Evolutionary conservation across 53 echinoderm and acorn worm species (phyloP), one percentile per base, ranked within the genome.

Genomic region (Mesocentrotus franciscanus): DNA sequence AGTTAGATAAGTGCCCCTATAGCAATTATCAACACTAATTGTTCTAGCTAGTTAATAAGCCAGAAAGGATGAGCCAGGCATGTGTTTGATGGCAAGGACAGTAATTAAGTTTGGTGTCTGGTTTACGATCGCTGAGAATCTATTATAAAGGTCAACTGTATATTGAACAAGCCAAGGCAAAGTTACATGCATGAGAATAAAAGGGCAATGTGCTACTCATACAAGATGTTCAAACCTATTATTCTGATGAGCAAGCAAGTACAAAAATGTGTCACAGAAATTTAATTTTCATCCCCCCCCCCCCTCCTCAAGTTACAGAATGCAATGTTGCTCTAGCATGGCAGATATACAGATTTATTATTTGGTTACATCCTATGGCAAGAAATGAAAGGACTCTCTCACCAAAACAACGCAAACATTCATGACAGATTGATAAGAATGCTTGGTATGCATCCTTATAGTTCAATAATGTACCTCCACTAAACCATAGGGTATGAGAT

Each of bases 81-180:
- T 81, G 81, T 81, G 81, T 36, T 42, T 22, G 36, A 81, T 81
- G 22, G 8, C 18, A 42, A 39, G 81, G 76, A 18, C 15, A 20
- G 81, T 81, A 76, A 76, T 76, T 76, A 76, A 29, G 2, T 76
- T 32, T 76, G 81, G 81, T 81, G 81, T 81, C 81, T 81, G 36
- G 81, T 81, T 39, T 81, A 81, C 0, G 81, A 81, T 81, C 42
- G 22, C 34, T 36, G 20, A 27, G 36, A 81, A 39, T 81, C 81
- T 81, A 36, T 64, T 39, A 81, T 36, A 81, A 81, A 81, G 81
- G 81, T 81, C 81, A 81, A 33, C 81, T 81, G 1, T 33, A 64
- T 64, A 76, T 12, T 35, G 79, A 16, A 36, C 36, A 8, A 81
- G 7, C 81, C 16, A 36, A 81, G 36, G 22, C 42, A 81, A 42